phyloP scores from a whole-genome alignment of 2,797 vertebrate genomes.

The Chiroxiphia lanceolata region DNA sequence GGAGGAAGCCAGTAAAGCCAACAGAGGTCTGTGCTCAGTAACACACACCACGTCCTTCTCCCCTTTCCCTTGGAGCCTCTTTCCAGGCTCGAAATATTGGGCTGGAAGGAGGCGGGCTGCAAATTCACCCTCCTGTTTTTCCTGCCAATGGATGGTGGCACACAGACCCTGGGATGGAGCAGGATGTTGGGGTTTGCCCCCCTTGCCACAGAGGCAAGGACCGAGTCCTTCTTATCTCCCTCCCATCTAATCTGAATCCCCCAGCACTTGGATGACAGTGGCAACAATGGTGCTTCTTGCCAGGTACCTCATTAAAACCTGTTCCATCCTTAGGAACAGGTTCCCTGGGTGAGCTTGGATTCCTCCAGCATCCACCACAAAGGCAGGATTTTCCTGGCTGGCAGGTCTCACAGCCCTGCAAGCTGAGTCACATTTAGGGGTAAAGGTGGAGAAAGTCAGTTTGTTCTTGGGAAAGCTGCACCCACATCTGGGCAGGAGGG shows the following conservation, averaged over 20 bases:
- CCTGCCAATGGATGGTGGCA: neutral
- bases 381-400: neutral
- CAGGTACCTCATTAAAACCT: neutral
- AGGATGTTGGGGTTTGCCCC: neutral
- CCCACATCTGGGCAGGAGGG: neutral
- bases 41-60: neutral
- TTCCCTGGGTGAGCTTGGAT: neutral
- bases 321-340: fast-evolving
- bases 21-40: neutral
- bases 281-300: neutral
- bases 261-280: neutral
- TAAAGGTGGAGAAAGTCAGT: neutral
- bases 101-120: neutral
- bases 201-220: neutral
- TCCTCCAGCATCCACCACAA: neutral
- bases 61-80: neutral
- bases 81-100: neutral
- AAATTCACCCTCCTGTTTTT: neutral
- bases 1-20: constrained; percentile 3
- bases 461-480: neutral
- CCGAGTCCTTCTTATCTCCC: neutral
- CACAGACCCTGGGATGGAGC: neutral
- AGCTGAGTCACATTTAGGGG: neutral
- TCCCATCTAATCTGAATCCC: neutral
- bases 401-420: fast-evolving